Evolutionary conservation across 2,113 vertebrate genomes (phyloP).

Genomic region (Xiphophorus maculatus): DNA sequence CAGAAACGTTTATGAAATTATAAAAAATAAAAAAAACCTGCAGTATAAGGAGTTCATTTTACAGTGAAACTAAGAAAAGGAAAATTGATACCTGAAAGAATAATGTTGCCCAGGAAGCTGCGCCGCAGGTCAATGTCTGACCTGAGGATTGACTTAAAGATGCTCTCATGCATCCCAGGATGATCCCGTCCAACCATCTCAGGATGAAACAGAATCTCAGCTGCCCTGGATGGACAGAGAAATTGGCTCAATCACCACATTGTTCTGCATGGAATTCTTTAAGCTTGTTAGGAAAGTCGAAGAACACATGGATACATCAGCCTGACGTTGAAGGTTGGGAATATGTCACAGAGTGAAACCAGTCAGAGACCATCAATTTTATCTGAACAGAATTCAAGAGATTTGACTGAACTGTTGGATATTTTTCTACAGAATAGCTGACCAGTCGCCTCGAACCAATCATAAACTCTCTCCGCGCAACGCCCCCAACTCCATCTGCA

Average conservation of each 20-base stretch:
- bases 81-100: conserved; percentile 74
- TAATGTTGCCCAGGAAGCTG: conserved; percentile 74
- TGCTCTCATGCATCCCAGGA: conserved; percentile 79
- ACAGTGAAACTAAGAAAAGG: not conserved
- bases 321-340: too few species aligned
- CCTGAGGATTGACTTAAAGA: conserved; percentile 76
- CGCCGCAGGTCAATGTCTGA: conserved; percentile 79
- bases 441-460: too few species aligned
- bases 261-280: not conserved
- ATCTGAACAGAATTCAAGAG: too few species aligned
- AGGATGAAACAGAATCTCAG: conserved; percentile 81
- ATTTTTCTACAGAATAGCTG: too few species aligned
- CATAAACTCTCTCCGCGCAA: too few species aligned
- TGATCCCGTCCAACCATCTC: conserved; percentile 80
- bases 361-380: too few species aligned
- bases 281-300: too few species aligned
- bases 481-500: too few species aligned
- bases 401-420: too few species aligned
- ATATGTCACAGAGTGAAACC: too few species aligned
- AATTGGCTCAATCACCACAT: not conserved
- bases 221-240: conserved; percentile 60
- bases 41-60: not conserved
- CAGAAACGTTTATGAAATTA: too few species aligned
- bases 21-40: not conserved
- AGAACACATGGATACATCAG: too few species aligned